phyloP scores from a whole-genome alignment of 2,888 invertebrate genomes.

The Ernsta delagoae region DNA sequence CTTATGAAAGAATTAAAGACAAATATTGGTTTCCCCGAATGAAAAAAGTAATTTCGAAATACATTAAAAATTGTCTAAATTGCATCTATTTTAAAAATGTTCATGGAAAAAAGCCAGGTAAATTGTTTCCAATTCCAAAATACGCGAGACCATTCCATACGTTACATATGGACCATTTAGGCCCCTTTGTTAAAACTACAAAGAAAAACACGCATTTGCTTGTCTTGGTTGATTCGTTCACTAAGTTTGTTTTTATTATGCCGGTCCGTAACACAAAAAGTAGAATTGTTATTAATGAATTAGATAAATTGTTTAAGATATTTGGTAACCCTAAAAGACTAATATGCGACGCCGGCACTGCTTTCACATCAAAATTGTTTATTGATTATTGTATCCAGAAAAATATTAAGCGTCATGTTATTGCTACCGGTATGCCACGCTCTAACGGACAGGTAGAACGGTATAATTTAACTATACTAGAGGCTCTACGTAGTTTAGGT shows the following conservation, averaged over 20 bases:
- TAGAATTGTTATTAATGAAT: conserved; percentile 39
- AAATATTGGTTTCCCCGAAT: conserved; percentile 46
- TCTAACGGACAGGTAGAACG: conserved; percentile 45
- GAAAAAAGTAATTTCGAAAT: conserved; percentile 41
- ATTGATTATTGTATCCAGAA: conserved; percentile 38
- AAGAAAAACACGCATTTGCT: conserved; percentile 42
- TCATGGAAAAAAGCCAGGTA: conserved; percentile 40
- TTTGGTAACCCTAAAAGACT: conserved; percentile 45
- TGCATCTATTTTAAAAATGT: conserved; percentile 42
- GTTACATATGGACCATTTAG: no score
- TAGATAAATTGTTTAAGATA: conserved; percentile 44
- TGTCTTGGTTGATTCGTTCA: conserved; percentile 43
- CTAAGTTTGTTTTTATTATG: conserved; percentile 45
- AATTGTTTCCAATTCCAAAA: conserved; percentile 43
- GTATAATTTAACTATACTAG: conserved; percentile 44
- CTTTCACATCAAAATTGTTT: conserved; percentile 45
- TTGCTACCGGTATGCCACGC: conserved; percentile 40
- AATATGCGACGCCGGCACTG: conserved; percentile 45
- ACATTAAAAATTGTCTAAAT: conserved; percentile 43
- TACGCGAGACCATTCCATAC: conserved; percentile 44
- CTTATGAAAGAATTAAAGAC: conserved; percentile 43
- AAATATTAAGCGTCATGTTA: conserved; percentile 39
- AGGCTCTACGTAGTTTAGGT: conserved; percentile 40
- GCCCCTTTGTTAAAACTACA: conserved; percentile 43
- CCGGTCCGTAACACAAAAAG: conserved; percentile 43